A percentile compares a stretch with the other conserved stretches of the same genome.
Evolutionary conservation across 2,888 invertebrate genomes (phyloP).

Genomic region (Linnaemya vulpina): DNA sequence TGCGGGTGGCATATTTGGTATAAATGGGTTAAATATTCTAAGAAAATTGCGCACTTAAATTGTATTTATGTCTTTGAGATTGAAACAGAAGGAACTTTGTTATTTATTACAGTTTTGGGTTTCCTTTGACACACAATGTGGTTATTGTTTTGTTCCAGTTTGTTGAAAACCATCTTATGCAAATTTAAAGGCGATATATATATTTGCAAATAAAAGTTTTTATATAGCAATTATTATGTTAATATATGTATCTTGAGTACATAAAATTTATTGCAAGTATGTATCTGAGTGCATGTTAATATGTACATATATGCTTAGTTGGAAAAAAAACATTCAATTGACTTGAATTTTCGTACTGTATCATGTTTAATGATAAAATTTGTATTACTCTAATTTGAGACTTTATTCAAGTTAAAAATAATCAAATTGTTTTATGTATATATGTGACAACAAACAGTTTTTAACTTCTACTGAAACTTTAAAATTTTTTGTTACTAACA

Average conservation of each 20-base stretch:
- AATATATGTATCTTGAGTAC: not conserved
- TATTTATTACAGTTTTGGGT: conserved; percentile 24
- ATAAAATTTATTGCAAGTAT: no score
- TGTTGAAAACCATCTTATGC: not conserved
- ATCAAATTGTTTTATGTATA: no score
- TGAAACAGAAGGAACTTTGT: conserved; percentile 1
- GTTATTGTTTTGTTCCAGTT: not conserved
- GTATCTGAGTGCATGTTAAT: no score
- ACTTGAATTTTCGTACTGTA: no score
- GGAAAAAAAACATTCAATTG: no score
- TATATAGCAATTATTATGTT: not conserved
- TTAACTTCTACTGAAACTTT: no score
- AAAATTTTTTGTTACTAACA: no score
- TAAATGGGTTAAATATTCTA: conserved; percentile 34
- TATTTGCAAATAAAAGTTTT: not conserved
- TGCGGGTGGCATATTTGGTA: conserved; percentile 8
- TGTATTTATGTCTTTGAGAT: conserved; percentile 25
- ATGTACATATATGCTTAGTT: no score
- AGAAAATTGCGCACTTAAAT: conserved; percentile 30
- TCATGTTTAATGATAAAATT: no score
- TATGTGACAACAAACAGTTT: no score
- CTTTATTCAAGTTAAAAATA: no score
- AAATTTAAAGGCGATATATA: not conserved
- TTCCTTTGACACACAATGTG: not conserved
- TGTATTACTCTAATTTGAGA: no score